Base-by-base conservation (phyloP, 2,113 vertebrate genomes). In the Apeltes quadracus region DNA sequence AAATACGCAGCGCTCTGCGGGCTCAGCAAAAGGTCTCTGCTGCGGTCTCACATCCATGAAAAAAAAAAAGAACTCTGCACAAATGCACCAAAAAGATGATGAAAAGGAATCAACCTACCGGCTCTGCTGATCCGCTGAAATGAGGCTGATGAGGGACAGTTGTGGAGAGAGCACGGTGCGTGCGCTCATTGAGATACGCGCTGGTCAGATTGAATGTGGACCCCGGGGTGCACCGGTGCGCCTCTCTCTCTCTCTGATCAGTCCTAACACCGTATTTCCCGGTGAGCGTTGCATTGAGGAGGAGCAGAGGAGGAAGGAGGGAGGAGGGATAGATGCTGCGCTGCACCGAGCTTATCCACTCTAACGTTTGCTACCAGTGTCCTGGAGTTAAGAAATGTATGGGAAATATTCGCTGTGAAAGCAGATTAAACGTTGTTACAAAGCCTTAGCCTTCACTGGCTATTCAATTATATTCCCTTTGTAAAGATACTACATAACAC, bases 161-260 rank as follows among this genome's bases (percentile, higher is more conserved):
- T 20, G 46, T 50, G 46, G 44, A n/a, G 41, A 43, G 20, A 48
- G 20, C 18, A 48, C 44, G 44, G 18, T 9, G 44, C 44, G 41
- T 46, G 44, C 44, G 44, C 44, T 20, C 44, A 46, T 20, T 46
- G 44, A 46, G 16, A 20, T 20, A 80, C 84, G 88, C 92, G 90
- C 90, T 89, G 87, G 87, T 84, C 88, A 84, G 87, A 90, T 91
- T 92, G 87, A 91, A 91, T 81, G 64, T 51, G 72, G 58, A 77
- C 81, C 88, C 82, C 89, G 88, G 85, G 87, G 83, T 77, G 79
- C 75, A 79, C 83, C 61, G 66, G 67, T 62, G 23, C 29, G 62
- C 56, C 25, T 32, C 39, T 18, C 25, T 54, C 57, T 50, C 68
- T 41, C 61, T 61, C 65, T 39, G 18, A n/a, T 48, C 46, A n/a